Conservation (phyloP, 2,888 invertebrate genomes). For the Eupithecia pulchellata region DNA sequence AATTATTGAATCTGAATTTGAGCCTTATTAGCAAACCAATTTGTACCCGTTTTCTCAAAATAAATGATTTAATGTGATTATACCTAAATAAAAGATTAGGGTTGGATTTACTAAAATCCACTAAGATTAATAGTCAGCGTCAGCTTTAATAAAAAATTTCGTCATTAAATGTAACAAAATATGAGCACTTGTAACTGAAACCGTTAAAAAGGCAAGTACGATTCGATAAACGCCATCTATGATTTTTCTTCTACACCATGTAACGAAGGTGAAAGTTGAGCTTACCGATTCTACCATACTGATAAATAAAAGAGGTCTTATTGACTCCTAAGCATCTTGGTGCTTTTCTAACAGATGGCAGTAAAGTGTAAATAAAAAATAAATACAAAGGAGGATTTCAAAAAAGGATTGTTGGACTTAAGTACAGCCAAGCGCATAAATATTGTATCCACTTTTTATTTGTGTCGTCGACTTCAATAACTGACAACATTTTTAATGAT, state of each 20-base stretch:
- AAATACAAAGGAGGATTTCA: neutral
- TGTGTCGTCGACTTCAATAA: neutral
- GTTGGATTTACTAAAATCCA: no score
- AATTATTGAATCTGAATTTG: no score
- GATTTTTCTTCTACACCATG: neutral
- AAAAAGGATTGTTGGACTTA: neutral
- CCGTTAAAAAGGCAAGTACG: no score
- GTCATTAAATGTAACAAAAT: no score
- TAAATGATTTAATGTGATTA: no score
- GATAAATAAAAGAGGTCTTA: neutral
- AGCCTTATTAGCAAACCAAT: no score
- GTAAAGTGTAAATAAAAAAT: neutral
- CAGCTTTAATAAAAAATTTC: no score
- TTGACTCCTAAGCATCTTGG: neutral
- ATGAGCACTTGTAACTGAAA: no score
- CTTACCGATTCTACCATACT: neutral
- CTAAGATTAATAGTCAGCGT: no score
- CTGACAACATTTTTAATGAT: neutral
- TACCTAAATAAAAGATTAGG: no score
- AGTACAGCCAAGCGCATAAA: neutral
- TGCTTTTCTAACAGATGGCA: slow-evolving; percentile 5
- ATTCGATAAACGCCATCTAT: slow-evolving; percentile 5
- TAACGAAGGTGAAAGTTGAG: neutral
- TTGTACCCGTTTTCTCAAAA: no score
- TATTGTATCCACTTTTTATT: neutral